Conservation (phyloP, 2,797 vertebrate species). For the Mastacembelus armatus region DNA sequence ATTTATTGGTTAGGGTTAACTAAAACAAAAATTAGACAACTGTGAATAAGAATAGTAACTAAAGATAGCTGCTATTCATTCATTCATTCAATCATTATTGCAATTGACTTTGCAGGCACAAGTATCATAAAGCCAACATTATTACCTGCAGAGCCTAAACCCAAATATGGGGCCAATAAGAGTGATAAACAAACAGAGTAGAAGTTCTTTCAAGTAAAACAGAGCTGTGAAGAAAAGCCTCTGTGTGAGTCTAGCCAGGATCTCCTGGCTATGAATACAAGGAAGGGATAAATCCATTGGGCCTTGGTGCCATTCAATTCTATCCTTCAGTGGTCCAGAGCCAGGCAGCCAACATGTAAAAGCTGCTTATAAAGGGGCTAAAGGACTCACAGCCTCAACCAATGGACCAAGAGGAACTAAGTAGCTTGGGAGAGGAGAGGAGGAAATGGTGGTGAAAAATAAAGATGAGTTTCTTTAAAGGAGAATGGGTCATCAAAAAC, state of each 20-base stretch:
- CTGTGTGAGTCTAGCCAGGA: slow-evolving; percentile 44
- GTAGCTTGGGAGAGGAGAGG: slow-evolving; percentile 24
- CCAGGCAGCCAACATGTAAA: slow-evolving; percentile 68
- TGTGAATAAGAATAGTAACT: too few species aligned
- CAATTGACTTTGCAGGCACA: too few species aligned
- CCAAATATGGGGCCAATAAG: background rate
- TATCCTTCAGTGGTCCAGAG: slow-evolving; percentile 71
- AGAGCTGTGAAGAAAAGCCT: slow-evolving; percentile 48
- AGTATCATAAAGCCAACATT: slow-evolving; percentile 1
- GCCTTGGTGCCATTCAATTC: slow-evolving; percentile 70
- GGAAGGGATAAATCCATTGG: slow-evolving; percentile 64
- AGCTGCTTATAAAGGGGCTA: slow-evolving; percentile 70
- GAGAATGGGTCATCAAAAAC: slow-evolving; percentile 5
- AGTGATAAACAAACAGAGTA: slow-evolving; percentile 33
- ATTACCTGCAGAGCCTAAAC: slow-evolving; percentile 10
- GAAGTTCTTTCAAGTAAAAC: slow-evolving; percentile 44
- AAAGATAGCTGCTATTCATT: too few species aligned
- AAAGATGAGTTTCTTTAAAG: slow-evolving; percentile 12
- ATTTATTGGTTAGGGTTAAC: too few species aligned
- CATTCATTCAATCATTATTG: too few species aligned
- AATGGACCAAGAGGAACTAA: slow-evolving; percentile 65
- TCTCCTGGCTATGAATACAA: slow-evolving; percentile 65
- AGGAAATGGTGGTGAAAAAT: background rate
- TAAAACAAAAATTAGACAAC: too few species aligned
- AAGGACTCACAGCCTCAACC: slow-evolving; percentile 56